phyloP scores from a whole-genome alignment of 2,797 vertebrate genomes.

The Thunnus albacares region DNA sequence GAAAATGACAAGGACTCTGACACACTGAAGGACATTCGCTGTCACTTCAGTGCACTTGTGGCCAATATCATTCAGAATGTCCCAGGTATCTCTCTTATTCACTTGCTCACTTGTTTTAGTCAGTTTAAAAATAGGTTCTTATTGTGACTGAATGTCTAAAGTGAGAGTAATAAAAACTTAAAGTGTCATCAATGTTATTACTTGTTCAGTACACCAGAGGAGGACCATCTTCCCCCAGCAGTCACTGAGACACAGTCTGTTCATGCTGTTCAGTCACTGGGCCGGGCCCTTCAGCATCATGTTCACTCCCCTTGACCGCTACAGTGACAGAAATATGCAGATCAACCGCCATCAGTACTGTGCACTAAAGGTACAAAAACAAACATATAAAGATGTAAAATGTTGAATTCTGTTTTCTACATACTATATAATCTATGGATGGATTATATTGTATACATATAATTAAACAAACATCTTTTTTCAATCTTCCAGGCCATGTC shows the following conservation, averaged over 20 bases:
- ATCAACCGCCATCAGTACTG: conserved; percentile 99
- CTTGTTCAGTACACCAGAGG: conserved; percentile 93
- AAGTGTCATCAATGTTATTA: neutral
- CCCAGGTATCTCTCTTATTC: conserved; percentile 87
- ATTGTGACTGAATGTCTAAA: neutral
- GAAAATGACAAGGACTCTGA: conserved; percentile 99
- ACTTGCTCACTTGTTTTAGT: neutral
- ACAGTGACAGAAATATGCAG: conserved; percentile 98
- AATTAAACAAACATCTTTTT: neutral
- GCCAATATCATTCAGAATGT: conserved; percentile 99
- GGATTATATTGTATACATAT: too few species aligned
- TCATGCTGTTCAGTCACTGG: conserved; percentile 99
- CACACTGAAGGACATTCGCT: conserved; percentile 96
- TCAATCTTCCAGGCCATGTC: conserved; percentile 93
- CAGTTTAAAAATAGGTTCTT: neutral
- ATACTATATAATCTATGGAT: neutral
- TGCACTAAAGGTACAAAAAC: conserved; percentile 93
- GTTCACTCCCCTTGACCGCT: conserved; percentile 99
- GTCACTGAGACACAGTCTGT: conserved; percentile 97
- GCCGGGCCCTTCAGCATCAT: conserved; percentile 99
- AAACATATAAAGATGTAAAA: accelerated
- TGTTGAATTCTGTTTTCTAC: neutral
- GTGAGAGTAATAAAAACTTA: neutral
- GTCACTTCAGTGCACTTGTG: conserved; percentile 99
- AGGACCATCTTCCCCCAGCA: conserved; percentile 98